Evolutionary conservation across 2,888 invertebrate genomes (phyloP), one percentile per base, ranked within the genome.

Genomic region (Morpho achilles): DNA sequence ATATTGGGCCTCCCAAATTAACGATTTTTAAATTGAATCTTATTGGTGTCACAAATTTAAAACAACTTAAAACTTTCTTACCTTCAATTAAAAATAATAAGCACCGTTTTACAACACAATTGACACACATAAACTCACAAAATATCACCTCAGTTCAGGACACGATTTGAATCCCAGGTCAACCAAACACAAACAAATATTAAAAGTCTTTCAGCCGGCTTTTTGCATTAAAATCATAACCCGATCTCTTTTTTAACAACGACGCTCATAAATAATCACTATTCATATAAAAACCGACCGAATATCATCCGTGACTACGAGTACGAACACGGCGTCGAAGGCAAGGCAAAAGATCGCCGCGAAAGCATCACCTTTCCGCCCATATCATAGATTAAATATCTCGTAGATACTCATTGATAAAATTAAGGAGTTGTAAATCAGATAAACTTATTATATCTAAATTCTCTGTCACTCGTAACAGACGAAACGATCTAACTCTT

Each of bases 281-380:
- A 77, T 79, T 85, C 82, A 84, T 81, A 76, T 76, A 82, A 63
- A 79, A 77, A 77, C 77, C 73, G 68, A 73, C 76, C 67, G 71
- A 79, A 73, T 80, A 84, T 80, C 82, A 85, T 84, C 81, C 79
- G 86, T 81, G 82, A 82, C 77, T 83, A 72, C 82, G 82, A 87
- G 86, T 85, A 88, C 88, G 86, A 81, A 77, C 84, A 82, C 87
- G 84, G 84, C 84, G 78, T 82, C 83, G 82, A 79, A 77, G 78
- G 76, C 84, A 76, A 86, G 83, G 85, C 86, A 73, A 75, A 84
- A 84, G 84, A 84, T 78, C 82, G 77, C 76, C 79, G 79, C 79
- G 77, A 82, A 82, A 79, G 78, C 80, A 82, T 80, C 77, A 80
- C 79, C 77, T 84, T 80, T 78, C 70, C 67, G 63, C 74, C 72